Percentiles rank a stretch among this genome's conserved stretches.
Conservation (phyloP, 2,797 vertebrate genomes). For the Manis crassicaudata region DNA sequence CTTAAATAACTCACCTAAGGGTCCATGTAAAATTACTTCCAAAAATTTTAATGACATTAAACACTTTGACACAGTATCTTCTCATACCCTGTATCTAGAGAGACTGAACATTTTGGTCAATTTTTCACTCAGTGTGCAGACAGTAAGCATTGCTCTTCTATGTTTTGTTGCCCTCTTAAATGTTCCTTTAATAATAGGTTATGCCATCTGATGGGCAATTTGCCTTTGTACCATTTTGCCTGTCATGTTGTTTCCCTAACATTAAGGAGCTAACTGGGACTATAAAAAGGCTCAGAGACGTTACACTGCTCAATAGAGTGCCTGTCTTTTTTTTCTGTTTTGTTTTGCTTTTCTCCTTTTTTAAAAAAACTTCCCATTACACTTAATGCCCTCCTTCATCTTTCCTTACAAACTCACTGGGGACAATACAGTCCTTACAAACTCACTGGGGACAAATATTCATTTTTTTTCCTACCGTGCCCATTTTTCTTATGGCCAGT, state of each 20-base stretch:
- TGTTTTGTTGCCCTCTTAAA: conserved; percentile 57
- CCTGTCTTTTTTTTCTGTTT: not conserved
- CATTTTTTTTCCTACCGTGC: not conserved
- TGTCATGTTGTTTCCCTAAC: not conserved
- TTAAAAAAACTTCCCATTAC: conserved; percentile 28
- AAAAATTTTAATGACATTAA: conserved; percentile 39
- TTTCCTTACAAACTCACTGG: not conserved
- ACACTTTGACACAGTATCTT: not conserved
- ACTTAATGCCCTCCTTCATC: not conserved
- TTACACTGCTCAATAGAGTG: not conserved
- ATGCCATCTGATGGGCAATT: conserved; percentile 38
- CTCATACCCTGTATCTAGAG: not conserved
- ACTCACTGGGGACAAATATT: not conserved
- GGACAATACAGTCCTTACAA: not conserved
- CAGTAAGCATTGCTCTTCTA: not conserved
- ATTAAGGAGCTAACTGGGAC: conserved; percentile 5
- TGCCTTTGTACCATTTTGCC: conserved; percentile 8
- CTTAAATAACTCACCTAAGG: not conserved
- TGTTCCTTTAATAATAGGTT: conserved; percentile 64
- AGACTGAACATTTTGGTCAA: conserved; percentile 31
- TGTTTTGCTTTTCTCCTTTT: not conserved
- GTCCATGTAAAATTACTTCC: not conserved
- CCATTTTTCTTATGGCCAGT: not conserved
- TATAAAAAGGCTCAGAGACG: conserved; percentile 38
- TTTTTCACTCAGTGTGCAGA: conserved; percentile 31